These are phyloP conservation scores for Halichondria panicea DNA, from an alignment of 37 sponge, comb jelly and placozoan genomes.

Conservation along the genomic window DNA sequence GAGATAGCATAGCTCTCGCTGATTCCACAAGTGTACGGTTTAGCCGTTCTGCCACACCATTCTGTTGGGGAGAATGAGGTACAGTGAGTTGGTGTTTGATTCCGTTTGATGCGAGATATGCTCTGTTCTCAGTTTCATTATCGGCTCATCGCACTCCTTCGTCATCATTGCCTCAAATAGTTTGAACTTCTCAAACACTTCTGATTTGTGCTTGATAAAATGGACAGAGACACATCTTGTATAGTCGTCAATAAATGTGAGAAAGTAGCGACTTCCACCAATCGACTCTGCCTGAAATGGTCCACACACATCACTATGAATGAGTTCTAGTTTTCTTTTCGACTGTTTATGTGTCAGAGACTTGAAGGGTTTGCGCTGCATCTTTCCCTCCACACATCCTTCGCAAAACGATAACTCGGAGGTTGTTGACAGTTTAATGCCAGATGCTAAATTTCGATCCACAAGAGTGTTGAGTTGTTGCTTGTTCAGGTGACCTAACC, in stretches of 20 bases:
- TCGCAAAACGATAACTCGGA: constrained; percentile 46
- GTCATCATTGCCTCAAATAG: constrained; percentile 44
- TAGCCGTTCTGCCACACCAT: constrained; percentile 51
- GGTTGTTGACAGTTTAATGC: constrained; percentile 15
- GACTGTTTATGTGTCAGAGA: constrained; percentile 36
- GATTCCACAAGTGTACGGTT: constrained; percentile 51
- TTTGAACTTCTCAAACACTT: constrained; percentile 52
- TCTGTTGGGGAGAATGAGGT: constrained; percentile 52
- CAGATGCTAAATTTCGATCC: constrained; percentile 9
- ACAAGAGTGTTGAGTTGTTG: constrained; percentile 14
- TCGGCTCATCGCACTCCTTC: constrained; percentile 29
- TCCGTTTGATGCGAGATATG: constrained; percentile 42
- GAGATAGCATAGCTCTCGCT: constrained; percentile 45
- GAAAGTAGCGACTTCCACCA: constrained; percentile 57
- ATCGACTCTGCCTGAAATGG: constrained; percentile 50
- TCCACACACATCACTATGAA: constrained; percentile 59
- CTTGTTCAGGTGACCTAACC: constrained; percentile 41
- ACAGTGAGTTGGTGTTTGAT: constrained; percentile 49
- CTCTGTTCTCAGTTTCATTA: constrained; percentile 38
- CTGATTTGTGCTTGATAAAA: constrained; percentile 44
- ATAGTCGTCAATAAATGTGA: constrained; percentile 53
- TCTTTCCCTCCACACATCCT: constrained; percentile 54
- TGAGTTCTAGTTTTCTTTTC: constrained; percentile 11
- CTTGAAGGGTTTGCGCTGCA: constrained; percentile 35
- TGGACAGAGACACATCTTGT: constrained; percentile 44